Base-by-base conservation (phyloP, 2,797 vertebrate species). In the Halcyon chelicuti region DNA sequence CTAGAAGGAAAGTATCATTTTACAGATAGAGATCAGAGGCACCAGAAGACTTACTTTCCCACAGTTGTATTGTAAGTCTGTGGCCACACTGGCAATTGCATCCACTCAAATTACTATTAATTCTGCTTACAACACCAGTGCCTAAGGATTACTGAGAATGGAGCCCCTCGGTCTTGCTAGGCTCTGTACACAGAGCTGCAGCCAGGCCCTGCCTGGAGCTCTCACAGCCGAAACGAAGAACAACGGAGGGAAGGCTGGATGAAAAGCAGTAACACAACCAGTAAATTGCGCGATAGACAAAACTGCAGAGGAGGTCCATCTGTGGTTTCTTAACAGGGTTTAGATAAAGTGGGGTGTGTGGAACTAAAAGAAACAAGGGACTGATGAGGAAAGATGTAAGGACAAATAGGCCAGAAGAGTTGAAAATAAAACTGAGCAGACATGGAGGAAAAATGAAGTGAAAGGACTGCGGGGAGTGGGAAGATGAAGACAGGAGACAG, bases 401-500 rank as follows among this genome's bases (percentile, higher is more conserved):
- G 42, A 93, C 73, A 75, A 80, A 65, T 10, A 66, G 54, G 46
- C 55, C 80, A 90, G 52, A 60, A 93, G 52, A 79, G 29, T n/a
- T 25, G 35, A 94, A 81, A 65, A 76, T 73, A 87, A 94, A 79
- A 63, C 42, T 49, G 42, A 83, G 52, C 4, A 54, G 62, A 76
- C 58, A 86, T 49, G 42, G 31, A 78, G 40, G 17, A 90, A 95
- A 92, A 86, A 82, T 49, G 74, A 96, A 93, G 93, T 87, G 92
- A 96, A 93, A 94, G 65, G 77, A 55, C 60, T 82, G 33, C 1
- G 8, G 83, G n/a, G 62, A 92, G 52, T 35, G 25, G 51, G 57
- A 85, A 88, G 51, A 74, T 33, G 28, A 51, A 87, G 71, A 72
- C 29, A 44, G 73, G 77, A 95, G 73, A 75, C 51, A 0, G 67